Base-by-base conservation (phyloP, 2,888 invertebrate genomes). In the Drosophila fulvimacula region DNA sequence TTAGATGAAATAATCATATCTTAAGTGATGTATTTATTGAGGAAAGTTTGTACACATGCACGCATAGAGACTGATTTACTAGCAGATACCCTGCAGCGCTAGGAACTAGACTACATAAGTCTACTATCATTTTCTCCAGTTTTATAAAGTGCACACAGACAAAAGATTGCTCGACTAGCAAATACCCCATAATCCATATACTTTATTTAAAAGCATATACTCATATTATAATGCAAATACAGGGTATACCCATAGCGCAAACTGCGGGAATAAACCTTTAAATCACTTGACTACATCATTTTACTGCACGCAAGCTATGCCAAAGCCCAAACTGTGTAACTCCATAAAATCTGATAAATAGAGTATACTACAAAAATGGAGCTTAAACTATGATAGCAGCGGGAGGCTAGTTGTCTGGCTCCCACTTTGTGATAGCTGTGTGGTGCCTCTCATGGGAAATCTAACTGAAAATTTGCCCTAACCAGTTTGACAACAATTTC, bases 381-480 rank as follows among this genome's bases (percentile, higher is more conserved):
- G 59, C 49, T 46, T 44, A 53, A 49, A 58, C 62, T 57, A 41
- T 44, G 68, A 48, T 24, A 32, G 30, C 30, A 11, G 48, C 7
- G 7, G 30, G 17, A 17, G 15, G 19, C 34, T 10, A 36, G 51
- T 24, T 24, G 11, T 53, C 27, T 30, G 17, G 53, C 13, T 17
- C 39, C 39, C 53, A 27, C 7, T 17, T 7, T 19, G 19, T 44
- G 36, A 46, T 36, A 57, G 19, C 36, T 34, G 24, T 44, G 24
- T 38, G 17, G 51, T 27, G 41, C 49, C 17, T 41, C 60, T 84
- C 52, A 13, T 15, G 88, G 82, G 82, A 82, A 82, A 82, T 82
- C 74, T 85, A 82, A 82, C 77, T 56, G 79, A 70, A 86, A 81
- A 81, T 63, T 65, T 59, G 48, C 44, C 59, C 39, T 39, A 41